A percentile compares a stretch with the other conserved stretches of the same genome.
Conservation (phyloP, 2,797 vertebrate genomes). For the Danio choprae region DNA sequence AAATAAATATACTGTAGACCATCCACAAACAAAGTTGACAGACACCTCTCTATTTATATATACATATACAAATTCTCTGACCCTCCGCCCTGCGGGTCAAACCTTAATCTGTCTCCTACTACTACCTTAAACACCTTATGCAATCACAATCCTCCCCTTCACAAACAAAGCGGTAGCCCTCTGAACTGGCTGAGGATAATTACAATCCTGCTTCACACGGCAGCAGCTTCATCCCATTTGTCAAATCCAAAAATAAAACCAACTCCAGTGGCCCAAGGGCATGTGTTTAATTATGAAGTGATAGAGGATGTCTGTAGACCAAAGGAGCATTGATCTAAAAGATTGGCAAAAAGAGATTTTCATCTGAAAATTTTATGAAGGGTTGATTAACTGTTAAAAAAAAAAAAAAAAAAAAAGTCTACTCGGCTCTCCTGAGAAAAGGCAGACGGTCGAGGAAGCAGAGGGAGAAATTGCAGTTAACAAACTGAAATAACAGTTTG, state of each 20-base stretch:
- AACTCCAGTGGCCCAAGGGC: constrained; percentile 38
- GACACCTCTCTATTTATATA: not conserved
- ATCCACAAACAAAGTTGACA: not conserved
- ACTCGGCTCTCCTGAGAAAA: not conserved
- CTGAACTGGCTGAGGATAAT: constrained; percentile 15
- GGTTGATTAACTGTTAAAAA: not conserved
- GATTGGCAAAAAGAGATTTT: constrained; percentile 15
- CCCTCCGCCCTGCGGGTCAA: not conserved
- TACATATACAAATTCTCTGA: not conserved
- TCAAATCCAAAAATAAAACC: constrained; percentile 55
- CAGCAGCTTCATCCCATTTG: constrained; percentile 6
- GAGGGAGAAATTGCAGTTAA: not conserved
- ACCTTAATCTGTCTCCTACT: constrained; percentile 15
- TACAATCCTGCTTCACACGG: not conserved
- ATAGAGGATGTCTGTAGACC: constrained; percentile 23
- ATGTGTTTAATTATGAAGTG: constrained; percentile 39
- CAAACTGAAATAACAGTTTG: not conserved
- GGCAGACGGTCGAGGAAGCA: not conserved
- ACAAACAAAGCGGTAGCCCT: not conserved
- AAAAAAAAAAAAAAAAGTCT: not conserved
- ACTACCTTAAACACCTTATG: constrained; percentile 25
- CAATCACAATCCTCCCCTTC: constrained; percentile 19
- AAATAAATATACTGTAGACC: no score
- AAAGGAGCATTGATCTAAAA: constrained; percentile 35
- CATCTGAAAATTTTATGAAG: constrained; percentile 20